Conservation (phyloP, 2,113 vertebrate species). For the Mus spicilegus region DNA sequence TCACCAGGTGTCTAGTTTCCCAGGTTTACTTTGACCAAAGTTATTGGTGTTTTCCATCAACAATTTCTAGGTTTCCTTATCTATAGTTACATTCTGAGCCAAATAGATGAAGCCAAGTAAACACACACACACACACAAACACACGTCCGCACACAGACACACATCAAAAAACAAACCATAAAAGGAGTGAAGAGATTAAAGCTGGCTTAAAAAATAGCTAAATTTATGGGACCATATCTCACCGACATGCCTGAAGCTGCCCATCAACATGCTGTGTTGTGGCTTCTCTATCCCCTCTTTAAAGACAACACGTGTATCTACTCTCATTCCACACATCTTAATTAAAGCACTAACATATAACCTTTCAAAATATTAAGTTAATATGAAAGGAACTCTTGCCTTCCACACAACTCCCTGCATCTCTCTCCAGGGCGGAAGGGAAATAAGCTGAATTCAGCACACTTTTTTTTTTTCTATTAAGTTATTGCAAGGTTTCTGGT, state of each 20-base stretch:
- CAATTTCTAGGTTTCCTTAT: not conserved
- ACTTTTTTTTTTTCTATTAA: not conserved
- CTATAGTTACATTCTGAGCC: not conserved
- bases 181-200: not conserved
- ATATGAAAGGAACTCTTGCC: not conserved
- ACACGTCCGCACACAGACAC: not conserved
- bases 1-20: not conserved
- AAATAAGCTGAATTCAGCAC: not conserved
- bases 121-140: not conserved
- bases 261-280: not conserved
- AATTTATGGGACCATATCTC: not conserved
- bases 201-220: no score
- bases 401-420: not conserved
- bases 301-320: accelerated
- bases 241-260: no score
- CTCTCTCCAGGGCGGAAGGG: accelerated
- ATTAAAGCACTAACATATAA: not conserved
- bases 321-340: not conserved
- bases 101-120: not conserved
- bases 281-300: not conserved
- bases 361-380: not conserved
- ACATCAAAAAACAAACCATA: not conserved
- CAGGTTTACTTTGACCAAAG: not conserved
- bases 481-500: not conserved
- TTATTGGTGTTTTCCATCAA: not conserved